Evolutionary conservation across 2,113 vertebrate species (phyloP).

Genomic region (Neodon shergylaensis): DNA sequence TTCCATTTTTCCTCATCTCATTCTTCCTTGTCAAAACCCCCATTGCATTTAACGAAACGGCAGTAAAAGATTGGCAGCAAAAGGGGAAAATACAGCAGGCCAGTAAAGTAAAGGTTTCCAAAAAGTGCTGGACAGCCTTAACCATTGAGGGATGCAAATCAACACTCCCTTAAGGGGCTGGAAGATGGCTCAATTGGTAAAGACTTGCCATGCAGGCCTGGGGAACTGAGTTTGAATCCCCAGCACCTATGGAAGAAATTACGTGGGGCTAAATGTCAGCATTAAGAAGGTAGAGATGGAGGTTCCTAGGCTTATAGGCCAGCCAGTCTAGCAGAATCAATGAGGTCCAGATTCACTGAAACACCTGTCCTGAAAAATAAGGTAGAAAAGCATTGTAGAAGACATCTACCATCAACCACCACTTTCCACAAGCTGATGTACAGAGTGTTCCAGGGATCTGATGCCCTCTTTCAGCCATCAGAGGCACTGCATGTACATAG

Average conservation of each 20-base stretch:
- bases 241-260: not conserved
- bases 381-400: not conserved
- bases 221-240: not conserved
- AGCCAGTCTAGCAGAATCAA: not conserved
- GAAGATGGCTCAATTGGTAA: not conserved
- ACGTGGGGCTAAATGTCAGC: not conserved
- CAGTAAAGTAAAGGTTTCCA: not conserved
- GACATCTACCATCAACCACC: not conserved
- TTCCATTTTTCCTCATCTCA: not conserved
- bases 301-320: not conserved
- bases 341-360: not conserved
- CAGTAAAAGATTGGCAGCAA: not conserved
- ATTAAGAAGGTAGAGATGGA: not conserved
- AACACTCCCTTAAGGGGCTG: not conserved
- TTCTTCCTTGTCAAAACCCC: slow-evolving; percentile 11
- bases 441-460: not conserved
- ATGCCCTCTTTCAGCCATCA: not conserved
- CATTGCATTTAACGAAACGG: not conserved
- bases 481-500: not conserved
- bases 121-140: not conserved
- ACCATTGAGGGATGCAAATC: not conserved
- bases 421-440: not conserved
- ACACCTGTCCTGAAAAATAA: not conserved
- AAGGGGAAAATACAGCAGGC: not conserved
- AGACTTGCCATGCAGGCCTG: not conserved